phyloP scores from a whole-genome alignment of 2,888 invertebrate species.

The Belgica antarctica region DNA sequence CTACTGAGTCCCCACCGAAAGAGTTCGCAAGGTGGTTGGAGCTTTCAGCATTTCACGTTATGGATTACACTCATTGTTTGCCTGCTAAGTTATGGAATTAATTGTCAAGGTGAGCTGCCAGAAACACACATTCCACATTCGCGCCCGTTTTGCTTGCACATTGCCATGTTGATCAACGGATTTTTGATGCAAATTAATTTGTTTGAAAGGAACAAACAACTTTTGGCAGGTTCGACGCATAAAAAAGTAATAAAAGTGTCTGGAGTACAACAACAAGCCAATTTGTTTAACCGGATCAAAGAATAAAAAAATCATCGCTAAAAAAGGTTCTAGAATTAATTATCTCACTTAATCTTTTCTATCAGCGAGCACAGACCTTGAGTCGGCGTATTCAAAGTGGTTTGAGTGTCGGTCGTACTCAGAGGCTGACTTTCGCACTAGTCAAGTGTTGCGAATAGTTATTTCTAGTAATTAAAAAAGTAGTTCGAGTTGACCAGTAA shows the following conservation, averaged over 20 bases:
- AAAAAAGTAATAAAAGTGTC: constrained; percentile 5
- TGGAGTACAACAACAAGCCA: background rate
- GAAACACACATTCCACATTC: constrained; percentile 32
- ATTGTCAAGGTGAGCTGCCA: constrained; percentile 46
- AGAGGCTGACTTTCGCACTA: no score
- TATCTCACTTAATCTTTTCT: background rate
- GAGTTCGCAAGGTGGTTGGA: constrained; percentile 21
- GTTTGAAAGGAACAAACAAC: background rate
- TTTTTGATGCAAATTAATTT: background rate
- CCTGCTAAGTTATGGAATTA: constrained; percentile 44
- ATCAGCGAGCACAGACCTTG: constrained; percentile 5
- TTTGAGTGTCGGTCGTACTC: no score
- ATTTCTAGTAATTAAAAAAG: no score
- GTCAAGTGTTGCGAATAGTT: no score
- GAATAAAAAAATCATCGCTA: constrained; percentile 6
- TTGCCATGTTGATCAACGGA: background rate
- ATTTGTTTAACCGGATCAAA: background rate
- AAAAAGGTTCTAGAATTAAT: constrained; percentile 11
- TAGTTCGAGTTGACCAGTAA: no score
- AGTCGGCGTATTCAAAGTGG: no score
- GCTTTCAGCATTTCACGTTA: constrained; percentile 1
- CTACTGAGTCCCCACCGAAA: background rate
- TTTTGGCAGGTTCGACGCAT: background rate
- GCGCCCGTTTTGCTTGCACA: constrained; percentile 26
- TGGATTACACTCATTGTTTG: constrained; percentile 36